Conservation (phyloP, 2,888 invertebrate genomes). For the Gonocerus acuteangulatus region DNA sequence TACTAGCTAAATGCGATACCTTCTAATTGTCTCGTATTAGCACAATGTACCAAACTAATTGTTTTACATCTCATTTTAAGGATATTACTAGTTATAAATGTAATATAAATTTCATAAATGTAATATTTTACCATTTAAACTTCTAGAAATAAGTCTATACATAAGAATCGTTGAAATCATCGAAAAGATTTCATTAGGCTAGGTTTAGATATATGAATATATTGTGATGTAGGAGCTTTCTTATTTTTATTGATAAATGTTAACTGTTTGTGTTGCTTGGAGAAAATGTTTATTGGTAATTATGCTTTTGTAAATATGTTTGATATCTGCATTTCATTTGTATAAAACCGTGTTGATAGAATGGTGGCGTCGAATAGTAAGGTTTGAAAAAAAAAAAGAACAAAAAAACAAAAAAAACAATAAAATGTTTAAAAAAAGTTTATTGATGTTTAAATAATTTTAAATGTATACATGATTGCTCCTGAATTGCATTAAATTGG, state of each 20-base stretch:
- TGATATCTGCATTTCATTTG: constrained; percentile 30
- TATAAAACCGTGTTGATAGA: constrained; percentile 30
- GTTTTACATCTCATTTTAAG: constrained; percentile 15
- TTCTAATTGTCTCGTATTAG: constrained; percentile 7
- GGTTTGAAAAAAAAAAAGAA: constrained; percentile 7
- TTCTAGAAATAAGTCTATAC: constrained; percentile 12
- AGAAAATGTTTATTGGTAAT: constrained; percentile 25
- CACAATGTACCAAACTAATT: constrained; percentile 24
- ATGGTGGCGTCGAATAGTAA: constrained; percentile 15
- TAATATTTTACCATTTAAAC: constrained; percentile 27
- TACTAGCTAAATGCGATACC: constrained; percentile 26
- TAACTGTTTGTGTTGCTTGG: constrained; percentile 30
- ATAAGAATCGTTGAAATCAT: constrained; percentile 33
- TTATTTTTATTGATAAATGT: constrained; percentile 28
- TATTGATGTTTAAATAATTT: constrained; percentile 27
- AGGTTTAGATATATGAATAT: constrained; percentile 25
- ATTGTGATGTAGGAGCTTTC: constrained; percentile 37
- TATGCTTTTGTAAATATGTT: constrained; percentile 34
- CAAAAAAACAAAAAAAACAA: constrained; percentile 9
- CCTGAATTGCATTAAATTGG: constrained; percentile 11
- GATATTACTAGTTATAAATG: constrained; percentile 20
- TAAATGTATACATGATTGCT: constrained; percentile 16
- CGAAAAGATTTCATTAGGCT: constrained; percentile 32
- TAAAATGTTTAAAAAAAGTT: constrained; percentile 29
- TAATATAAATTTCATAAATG: constrained; percentile 20